Evolutionary conservation across 2,113 vertebrate genomes (phyloP), one percentile per base, ranked within the genome.

Genomic region (Leptobrachium leishanense): DNA sequence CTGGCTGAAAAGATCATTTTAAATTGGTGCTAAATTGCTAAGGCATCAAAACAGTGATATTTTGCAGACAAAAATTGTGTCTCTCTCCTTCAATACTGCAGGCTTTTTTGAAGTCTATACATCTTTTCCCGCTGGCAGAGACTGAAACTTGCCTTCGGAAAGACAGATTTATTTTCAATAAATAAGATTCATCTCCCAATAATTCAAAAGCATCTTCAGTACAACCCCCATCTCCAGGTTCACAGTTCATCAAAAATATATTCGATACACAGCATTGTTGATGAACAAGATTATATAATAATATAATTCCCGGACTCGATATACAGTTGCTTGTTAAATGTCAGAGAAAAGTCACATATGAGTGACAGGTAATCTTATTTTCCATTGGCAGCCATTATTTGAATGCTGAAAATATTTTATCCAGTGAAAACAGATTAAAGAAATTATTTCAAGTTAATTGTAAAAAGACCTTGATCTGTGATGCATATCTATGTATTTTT

Each of bases 1-100:
- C 55, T 59, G 6, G 55, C 8, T 50, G 46, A 50, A 84, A 78
- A 85, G 31, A 86, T 84, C 84, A 88, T 84, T 88, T 69, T 83
- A 87, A 83, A 72, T 1, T 63, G 83, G 67, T 71, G 20, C 55
- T 59, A 59, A 59, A 59, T 15, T 59, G 55, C 46, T 8, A 8
- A 50, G 46, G 46, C 46, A 4, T 50, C 8, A 50, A 50, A 4
- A 8, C 55, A 59, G 55, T 13, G 55, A 59, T 59, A 12, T 59
- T 59, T 15, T 59, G 55, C 55, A 59, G 13, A 59, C 55, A 59
- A 59, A 59, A 59, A 59, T 59, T 59, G 13, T 59, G 4, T 15
- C 3, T 15, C 55, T 59, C 3, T 2, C 10, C 55, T 59, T 12
- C 10, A 13, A 12, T 59, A 59, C 55, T 59, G 55, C 55, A 13